Evolutionary conservation across 2,888 invertebrate species (phyloP), one percentile per base, ranked within the genome.

Genomic region (Limnephilus marmoratus): DNA sequence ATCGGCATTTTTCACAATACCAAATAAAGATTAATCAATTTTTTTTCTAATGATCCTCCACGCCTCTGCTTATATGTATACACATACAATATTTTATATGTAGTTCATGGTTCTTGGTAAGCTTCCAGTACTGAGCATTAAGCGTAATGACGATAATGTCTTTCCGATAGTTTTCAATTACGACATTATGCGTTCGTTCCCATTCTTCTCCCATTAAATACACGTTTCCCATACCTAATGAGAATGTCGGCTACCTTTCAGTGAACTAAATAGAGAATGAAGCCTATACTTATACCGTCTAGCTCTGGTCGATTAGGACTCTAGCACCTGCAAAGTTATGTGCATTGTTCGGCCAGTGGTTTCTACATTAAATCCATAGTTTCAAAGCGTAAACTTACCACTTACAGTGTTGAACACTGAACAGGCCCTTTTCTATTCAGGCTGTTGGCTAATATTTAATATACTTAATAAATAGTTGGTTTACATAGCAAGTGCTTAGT

Each of bases 111-210:
- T 68, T 24, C 68, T 68, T 68, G 24, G 24, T 68, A 24, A 68
- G n/a, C 68, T 68, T n/a, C 5, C 68, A 24, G n/a, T 68, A 68
- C 68, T 24, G 5, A 15, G 53, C 53, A 53, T 53, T 68, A 68
- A 68, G 68, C 68, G 68, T 68, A 68, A 24, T 68, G n/a, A 68
- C 9, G 68, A 68, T 68, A 68, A 68, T 68, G 24, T 9, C 24
- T 68, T 68, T 68, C 68, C 68, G 68, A 68, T 68, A 68, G 68
- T 68, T 68, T 68, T 68, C 68, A 68, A 68, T 68, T 68, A 68
- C 68, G 68, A 68, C 68, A 68, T 68, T 68, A 18, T 18, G 68
- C 68, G 68, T 68, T 68, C 68, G 9, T 68, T 68, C 24, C 68
- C 68, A 68, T 68, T 68, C 68, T n/a, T 68, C 68, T 68, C n/a